Percentiles rank a stretch among this genome's conserved stretches.
Evolutionary conservation across 2,113 vertebrate genomes (phyloP).

Genomic region (Ellobius talpinus): DNA sequence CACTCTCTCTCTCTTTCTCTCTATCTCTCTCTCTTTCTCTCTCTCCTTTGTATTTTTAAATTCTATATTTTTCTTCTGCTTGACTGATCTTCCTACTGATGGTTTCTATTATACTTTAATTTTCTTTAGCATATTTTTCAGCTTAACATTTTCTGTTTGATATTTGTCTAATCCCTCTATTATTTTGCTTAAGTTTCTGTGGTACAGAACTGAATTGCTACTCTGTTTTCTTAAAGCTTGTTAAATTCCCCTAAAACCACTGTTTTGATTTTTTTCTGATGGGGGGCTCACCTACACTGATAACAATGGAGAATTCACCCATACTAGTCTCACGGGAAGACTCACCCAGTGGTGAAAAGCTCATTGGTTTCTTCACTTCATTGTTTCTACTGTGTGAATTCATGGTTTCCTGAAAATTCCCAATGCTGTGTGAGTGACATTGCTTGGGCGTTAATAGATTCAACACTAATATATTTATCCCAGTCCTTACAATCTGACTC

Average conservation of each 20-base stretch:
- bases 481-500: neutral
- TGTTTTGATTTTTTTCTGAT: neutral
- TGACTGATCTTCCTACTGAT: neutral
- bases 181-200: neutral
- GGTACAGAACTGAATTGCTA: neutral
- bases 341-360: neutral
- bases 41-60: neutral
- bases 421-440: neutral
- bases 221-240: neutral
- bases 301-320: neutral
- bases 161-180: neutral
- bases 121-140: neutral
- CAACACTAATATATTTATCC: neutral
- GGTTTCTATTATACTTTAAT: neutral
- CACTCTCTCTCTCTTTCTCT: neutral
- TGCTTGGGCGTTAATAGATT: too few species aligned
- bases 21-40: neutral
- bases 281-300: neutral
- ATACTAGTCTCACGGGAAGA: neutral
- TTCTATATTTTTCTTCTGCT: neutral
- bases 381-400: neutral
- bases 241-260: neutral
- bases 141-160: neutral
- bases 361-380: neutral
- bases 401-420: neutral